phyloP scores from a whole-genome alignment of 2,113 vertebrate species.

The Ornithorhynchus anatinus region DNA sequence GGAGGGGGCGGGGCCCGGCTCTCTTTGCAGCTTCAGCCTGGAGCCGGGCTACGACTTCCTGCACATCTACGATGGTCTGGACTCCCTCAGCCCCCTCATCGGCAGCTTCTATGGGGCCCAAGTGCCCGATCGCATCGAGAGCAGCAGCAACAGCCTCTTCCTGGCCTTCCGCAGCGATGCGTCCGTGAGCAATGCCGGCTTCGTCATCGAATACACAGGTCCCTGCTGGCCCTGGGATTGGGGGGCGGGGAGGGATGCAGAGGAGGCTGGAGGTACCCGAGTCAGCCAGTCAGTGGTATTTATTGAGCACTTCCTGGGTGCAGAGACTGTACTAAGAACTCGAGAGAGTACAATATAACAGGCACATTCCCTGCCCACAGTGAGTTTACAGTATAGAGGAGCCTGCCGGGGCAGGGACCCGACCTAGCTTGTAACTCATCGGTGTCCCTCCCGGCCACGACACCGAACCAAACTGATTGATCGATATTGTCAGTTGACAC shows the following conservation, averaged over 20 bases:
- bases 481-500: too few species aligned
- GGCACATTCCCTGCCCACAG: too few species aligned
- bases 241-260: too few species aligned
- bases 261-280: background rate
- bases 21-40: constrained; percentile 86
- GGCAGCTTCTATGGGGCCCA: constrained; percentile 95
- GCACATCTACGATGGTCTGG: constrained; percentile 93
- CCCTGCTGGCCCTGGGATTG: background rate
- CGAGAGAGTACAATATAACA: too few species aligned
- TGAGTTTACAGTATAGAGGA: too few species aligned
- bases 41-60: constrained; percentile 98
- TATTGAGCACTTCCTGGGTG: too few species aligned
- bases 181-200: constrained; percentile 92
- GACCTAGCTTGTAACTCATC: too few species aligned
- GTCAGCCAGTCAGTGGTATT: too few species aligned
- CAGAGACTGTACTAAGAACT: too few species aligned
- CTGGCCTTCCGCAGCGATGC: constrained; percentile 95
- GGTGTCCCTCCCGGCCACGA: too few species aligned
- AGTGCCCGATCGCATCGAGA: constrained; percentile 89
- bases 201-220: constrained; percentile 96
- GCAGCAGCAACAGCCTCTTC: constrained; percentile 95
- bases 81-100: constrained; percentile 91
- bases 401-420: too few species aligned
- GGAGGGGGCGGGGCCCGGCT: constrained; percentile 16
- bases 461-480: too few species aligned